Conservation (phyloP, 2,113 vertebrate species). For the Elaphurus davidianus region DNA sequence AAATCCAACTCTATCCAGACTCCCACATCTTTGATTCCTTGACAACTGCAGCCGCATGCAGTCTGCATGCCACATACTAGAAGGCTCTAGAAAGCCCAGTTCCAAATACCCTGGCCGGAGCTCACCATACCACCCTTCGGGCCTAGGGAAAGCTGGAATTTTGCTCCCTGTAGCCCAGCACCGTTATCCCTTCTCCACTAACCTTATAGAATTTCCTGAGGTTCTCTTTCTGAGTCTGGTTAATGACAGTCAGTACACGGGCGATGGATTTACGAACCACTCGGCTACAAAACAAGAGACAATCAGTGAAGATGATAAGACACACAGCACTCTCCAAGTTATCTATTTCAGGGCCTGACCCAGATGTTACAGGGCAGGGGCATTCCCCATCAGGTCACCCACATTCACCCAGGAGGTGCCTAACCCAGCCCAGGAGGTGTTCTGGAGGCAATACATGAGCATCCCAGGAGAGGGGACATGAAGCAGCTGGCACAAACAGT, state of each 20-base stretch:
- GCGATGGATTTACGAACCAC: constrained; percentile 99
- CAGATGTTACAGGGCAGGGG: not conserved
- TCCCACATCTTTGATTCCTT: not conserved
- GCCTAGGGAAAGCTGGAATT: not conserved
- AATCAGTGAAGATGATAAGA: not conserved
- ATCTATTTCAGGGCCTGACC: not conserved
- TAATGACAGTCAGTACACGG: constrained; percentile 96
- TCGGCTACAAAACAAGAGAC: constrained; percentile 81
- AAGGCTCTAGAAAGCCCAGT: not conserved
- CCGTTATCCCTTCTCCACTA: constrained; percentile 25
- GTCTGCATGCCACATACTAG: no score
- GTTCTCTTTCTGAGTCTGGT: constrained; percentile 99
- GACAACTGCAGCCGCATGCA: not conserved
- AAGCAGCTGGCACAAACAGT: not conserved
- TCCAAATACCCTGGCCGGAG: not conserved
- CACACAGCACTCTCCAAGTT: not conserved
- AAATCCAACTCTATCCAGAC: not conserved
- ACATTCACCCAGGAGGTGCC: not conserved
- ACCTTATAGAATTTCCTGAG: constrained; percentile 99
- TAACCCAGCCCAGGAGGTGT: not conserved
- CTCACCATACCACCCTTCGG: not conserved
- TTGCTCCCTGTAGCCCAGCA: not conserved
- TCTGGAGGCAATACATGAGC: not conserved
- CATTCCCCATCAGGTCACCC: not conserved
- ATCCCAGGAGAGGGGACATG: not conserved